These are phyloP conservation scores for Ephestia elutella DNA, from an alignment of 1,140 invertebrate species.

Conservation along the genomic window DNA sequence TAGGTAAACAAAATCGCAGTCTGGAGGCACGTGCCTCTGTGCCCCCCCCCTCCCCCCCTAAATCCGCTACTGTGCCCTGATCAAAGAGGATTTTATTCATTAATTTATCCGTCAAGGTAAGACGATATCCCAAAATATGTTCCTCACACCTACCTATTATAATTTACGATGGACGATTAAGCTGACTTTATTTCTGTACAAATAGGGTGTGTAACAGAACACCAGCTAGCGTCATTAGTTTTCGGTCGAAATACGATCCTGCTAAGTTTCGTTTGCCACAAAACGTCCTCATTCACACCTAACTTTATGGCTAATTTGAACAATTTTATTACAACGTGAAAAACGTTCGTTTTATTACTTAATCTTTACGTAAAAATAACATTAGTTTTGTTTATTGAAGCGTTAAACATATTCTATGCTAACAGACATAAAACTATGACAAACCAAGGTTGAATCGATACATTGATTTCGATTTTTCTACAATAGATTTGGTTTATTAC, in stretches of 20 bases:
- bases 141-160: background rate
- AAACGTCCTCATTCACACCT: conserved; percentile 3
- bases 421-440: background rate
- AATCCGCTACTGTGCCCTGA: too few species aligned
- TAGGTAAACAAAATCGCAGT: too few species aligned
- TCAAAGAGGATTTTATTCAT: too few species aligned
- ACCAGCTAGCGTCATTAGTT: background rate
- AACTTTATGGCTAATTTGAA: conserved; percentile 1
- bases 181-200: background rate
- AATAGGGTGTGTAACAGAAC: background rate
- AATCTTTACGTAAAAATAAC: background rate
- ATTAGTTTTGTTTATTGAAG: background rate
- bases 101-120: background rate
- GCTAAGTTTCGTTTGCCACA: background rate
- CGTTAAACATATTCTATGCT: background rate
- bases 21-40: too few species aligned
- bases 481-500: too few species aligned
- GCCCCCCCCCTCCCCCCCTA: too few species aligned
- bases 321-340: background rate
- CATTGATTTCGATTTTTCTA: too few species aligned
- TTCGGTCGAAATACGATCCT: background rate
- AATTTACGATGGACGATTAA: conserved; percentile 1
- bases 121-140: background rate
- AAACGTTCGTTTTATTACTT: background rate
- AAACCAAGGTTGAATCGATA: background rate